Evolutionary conservation across 2,888 invertebrate species (phyloP).

Genomic region (Dioctria rufipes): DNA sequence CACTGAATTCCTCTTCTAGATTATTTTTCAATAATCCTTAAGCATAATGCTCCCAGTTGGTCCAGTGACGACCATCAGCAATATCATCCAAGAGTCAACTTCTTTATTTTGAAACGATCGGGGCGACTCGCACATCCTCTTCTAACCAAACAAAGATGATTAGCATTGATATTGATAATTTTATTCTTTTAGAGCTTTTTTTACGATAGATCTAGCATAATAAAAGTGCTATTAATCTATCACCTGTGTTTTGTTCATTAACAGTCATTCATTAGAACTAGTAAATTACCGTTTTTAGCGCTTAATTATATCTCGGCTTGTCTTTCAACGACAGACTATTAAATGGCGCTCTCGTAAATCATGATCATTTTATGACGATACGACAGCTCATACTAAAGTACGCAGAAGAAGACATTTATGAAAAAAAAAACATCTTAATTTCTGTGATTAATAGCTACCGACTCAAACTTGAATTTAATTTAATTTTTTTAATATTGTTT

Average conservation of each 20-base stretch:
- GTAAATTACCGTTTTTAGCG: neutral
- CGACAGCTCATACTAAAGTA: neutral
- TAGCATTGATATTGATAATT: slow-evolving; percentile 26
- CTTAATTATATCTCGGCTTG: slow-evolving; percentile 14
- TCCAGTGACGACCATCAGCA: no score
- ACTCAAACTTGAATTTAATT: no score
- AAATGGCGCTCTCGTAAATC: slow-evolving; percentile 7
- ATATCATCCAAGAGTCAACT: no score
- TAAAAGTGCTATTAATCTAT: slow-evolving; percentile 18
- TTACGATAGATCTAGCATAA: slow-evolving; percentile 1
- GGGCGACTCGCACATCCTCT: neutral
- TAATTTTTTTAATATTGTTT: no score
- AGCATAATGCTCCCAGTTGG: no score
- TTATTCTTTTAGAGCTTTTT: slow-evolving; percentile 15
- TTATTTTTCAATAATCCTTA: no score
- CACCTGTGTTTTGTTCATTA: neutral
- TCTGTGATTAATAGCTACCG: no score
- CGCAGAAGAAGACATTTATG: neutral
- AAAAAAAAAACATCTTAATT: no score
- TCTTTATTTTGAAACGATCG: neutral
- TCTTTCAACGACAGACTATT: neutral
- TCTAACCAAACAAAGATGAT: neutral
- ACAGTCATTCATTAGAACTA: slow-evolving; percentile 19
- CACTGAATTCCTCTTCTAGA: no score
- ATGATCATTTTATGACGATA: slow-evolving; percentile 22